Conservation (phyloP, 2,888 invertebrate genomes). For the Itoplectis maculator region DNA sequence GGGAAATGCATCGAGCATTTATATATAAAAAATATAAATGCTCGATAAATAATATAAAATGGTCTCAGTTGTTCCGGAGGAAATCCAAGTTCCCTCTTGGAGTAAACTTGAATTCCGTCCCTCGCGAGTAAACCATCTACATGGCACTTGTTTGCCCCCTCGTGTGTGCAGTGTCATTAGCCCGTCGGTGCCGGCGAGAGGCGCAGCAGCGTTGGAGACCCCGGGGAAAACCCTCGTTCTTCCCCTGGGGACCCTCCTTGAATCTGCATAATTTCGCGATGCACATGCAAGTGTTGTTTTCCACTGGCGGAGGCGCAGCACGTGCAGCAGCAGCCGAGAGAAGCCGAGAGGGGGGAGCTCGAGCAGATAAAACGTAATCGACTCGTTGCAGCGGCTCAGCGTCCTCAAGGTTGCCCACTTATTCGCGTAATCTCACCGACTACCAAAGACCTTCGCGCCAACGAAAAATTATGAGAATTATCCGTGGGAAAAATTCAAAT, state of each 20-base stretch:
- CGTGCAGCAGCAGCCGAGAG: constrained; percentile 9
- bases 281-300: constrained; percentile 62
- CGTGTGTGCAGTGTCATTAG: constrained; percentile 9
- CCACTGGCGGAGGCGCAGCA: constrained; percentile 17
- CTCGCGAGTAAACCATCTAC: background rate
- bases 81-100: too few relatives aligned
- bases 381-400: constrained; percentile 28
- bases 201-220: constrained; percentile 11
- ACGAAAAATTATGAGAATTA: constrained; percentile 37
- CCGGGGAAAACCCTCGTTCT: constrained; percentile 36
- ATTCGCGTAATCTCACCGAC: constrained; percentile 52
- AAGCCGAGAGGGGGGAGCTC: background rate
- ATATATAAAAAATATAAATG: too few relatives aligned
- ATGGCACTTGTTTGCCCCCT: constrained; percentile 9
- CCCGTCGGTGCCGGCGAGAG: constrained; percentile 29
- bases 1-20: too few relatives aligned
- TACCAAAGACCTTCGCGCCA: constrained; percentile 39
- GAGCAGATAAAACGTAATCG: constrained; percentile 60
- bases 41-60: too few relatives aligned
- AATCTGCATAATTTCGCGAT: constrained; percentile 63
- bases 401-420: constrained; percentile 62
- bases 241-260: constrained; percentile 15
- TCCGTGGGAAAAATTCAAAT: constrained; percentile 17
- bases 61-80: too few relatives aligned
- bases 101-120: too few relatives aligned